These are phyloP conservation scores for Alcedo quadribrachys DNA, from an alignment of 2,797 vertebrate genomes.

Conservation along the genomic window DNA sequence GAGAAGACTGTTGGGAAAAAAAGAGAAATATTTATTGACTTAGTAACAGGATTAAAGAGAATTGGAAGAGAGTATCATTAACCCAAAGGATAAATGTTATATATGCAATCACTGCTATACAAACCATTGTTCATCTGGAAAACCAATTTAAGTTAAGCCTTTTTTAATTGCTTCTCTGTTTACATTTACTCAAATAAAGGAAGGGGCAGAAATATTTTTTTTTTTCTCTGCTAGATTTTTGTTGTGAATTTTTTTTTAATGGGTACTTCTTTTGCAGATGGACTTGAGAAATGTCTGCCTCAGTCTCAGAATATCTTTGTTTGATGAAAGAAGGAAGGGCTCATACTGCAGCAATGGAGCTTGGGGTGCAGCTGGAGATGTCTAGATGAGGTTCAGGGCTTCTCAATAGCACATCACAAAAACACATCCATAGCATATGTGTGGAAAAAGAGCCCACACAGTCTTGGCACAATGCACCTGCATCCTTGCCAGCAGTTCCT, in stretches of 20 bases:
- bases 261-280: not conserved
- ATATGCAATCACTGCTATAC: conserved; percentile 52
- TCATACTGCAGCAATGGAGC: not conserved
- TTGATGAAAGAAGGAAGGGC: not conserved
- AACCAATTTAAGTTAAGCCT: conserved; percentile 74
- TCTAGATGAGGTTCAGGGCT: not conserved
- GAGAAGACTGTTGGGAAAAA: not conserved
- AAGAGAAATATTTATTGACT: conserved; percentile 72
- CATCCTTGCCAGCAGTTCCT: not conserved
- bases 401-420: not conserved
- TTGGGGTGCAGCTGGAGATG: not conserved
- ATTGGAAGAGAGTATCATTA: conserved; percentile 67
- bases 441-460: not conserved
- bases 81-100: conserved; percentile 70
- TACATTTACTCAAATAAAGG: conserved; percentile 67
- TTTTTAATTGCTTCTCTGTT: conserved; percentile 73
- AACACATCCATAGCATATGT: not conserved
- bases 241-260: not conserved
- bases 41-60: conserved; percentile 66
- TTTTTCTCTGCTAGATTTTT: conserved; percentile 36
- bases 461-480: not conserved
- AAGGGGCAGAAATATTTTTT: conserved; percentile 64
- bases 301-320: not conserved
- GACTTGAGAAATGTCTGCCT: not conserved
- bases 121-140: conserved; percentile 69